Evolutionary conservation across 2,113 vertebrate genomes (phyloP), one percentile per base, ranked within the genome.

Genomic region (Urocynchramus pylzowi): DNA sequence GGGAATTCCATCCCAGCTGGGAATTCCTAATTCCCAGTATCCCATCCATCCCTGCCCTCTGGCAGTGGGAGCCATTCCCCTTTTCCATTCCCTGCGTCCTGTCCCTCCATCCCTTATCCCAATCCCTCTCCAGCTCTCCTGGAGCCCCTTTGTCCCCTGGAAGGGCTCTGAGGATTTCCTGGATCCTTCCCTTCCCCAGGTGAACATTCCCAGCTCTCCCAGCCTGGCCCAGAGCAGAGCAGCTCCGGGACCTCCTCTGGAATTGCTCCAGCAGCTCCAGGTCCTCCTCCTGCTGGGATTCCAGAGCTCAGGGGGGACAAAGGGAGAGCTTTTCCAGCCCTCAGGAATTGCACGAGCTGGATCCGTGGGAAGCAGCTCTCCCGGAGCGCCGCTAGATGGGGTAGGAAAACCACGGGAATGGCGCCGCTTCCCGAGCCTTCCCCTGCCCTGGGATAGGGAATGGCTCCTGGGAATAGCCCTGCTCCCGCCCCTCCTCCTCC

Each of bases 281-380:
- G 5, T 24, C 39, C 21, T 79, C n/a, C 6, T 11, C 30, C 15
- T 35, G 37, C 39, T 15, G 77, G 7, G 17, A 56, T 44, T 37
- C 49, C 57, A 4, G 70, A 60, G 69, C 37, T 70, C 35, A 7
- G 19, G n/a, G 2, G 31, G 13, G 12, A 12, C 6, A 9, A 11
- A 18, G 50, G 31, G 6, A 18, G 14, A 31, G 6, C 1, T 60
- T 60, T 44, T 9, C 45, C 77, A 24, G 11, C 23, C 45, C 33
- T 18, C 1, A 0, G 6, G 24, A 8, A 50, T 75, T 53, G 42
- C 67, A 1, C 2, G 59, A 22, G 33, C 7, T 0, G 23, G 59
- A 41, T 57, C 8, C 0, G 2, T 1, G 52, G 79, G 89, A 11
- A 26, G 75, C 45, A 7, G 57, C 35, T 41, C 45, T 26, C 28